A percentile compares a stretch with the other conserved stretches of the same genome.
These are phyloP conservation scores for Pseudomyrmex flavicornis DNA, from an alignment of 1,140 invertebrate species.

Conservation along the genomic window DNA sequence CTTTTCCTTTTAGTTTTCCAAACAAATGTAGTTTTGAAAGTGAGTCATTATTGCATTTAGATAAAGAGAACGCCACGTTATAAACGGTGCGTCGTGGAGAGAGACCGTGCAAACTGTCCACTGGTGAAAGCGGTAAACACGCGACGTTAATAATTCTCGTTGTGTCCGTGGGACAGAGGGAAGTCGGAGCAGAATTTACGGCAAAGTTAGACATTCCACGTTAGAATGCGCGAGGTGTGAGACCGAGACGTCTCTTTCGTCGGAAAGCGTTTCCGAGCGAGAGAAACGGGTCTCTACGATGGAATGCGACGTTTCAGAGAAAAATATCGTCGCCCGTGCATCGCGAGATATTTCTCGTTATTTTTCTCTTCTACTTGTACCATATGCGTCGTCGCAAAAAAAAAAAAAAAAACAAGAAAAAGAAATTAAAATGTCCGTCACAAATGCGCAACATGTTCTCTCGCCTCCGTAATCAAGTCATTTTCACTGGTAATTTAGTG, in stretches of 20 bases:
- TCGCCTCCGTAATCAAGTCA: not conserved
- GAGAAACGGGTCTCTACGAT: not conserved
- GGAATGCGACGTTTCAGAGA: constrained; percentile 26
- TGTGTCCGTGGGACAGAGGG: constrained; percentile 42
- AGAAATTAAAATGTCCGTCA: not conserved
- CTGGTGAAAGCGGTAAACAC: constrained; percentile 31
- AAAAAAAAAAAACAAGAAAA: not conserved
- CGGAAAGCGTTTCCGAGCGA: constrained; percentile 11
- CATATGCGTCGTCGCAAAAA: not conserved
- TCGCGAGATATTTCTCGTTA: constrained; percentile 25
- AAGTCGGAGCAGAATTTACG: constrained; percentile 54
- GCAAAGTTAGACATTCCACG: constrained; percentile 59
- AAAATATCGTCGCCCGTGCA: constrained; percentile 20
- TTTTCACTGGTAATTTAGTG: not conserved
- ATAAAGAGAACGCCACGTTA: constrained; percentile 27
- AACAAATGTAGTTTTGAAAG: not conserved
- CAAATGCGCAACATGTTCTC: not conserved
- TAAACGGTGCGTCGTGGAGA: constrained; percentile 37
- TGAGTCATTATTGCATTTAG: not conserved
- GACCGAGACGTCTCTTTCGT: constrained; percentile 30
- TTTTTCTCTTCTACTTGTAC: constrained; percentile 19
- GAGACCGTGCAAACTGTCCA: constrained; percentile 50
- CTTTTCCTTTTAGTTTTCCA: not conserved
- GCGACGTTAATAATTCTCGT: constrained; percentile 65
- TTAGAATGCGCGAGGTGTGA: constrained; percentile 35